phyloP scores from a whole-genome alignment of 2,888 invertebrate genomes.

The Lagria hirta region DNA sequence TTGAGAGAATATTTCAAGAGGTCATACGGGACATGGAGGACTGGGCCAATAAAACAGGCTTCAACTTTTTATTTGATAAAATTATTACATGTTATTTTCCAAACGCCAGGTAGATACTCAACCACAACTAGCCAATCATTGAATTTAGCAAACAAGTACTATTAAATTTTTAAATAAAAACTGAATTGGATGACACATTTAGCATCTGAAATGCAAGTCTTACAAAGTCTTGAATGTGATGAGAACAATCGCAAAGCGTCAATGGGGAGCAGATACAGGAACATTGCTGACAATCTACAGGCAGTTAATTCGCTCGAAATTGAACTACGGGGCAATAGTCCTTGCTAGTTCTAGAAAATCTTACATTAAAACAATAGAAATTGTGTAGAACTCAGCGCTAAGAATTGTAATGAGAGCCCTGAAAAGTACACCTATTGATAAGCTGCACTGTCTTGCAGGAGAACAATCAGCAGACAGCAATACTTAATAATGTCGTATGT shows the following conservation, averaged over 20 bases:
- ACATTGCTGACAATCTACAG: constrained; percentile 1
- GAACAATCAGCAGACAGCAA: background rate
- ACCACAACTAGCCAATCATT: background rate
- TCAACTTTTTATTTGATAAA: background rate
- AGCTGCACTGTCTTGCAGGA: background rate
- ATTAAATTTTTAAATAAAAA: background rate
- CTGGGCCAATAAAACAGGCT: background rate
- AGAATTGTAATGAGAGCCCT: background rate
- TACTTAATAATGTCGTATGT: background rate
- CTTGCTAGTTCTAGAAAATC: background rate
- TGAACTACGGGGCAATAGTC: constrained; percentile 1
- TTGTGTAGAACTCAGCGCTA: background rate
- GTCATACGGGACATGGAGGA: background rate
- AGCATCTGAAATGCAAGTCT: background rate
- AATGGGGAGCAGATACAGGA: background rate
- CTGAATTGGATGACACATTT: background rate
- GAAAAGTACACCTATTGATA: background rate
- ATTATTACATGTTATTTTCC: background rate
- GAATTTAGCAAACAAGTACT: background rate
- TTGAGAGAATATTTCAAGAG: background rate
- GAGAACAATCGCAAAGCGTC: background rate
- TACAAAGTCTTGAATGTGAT: background rate
- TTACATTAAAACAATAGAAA: background rate
- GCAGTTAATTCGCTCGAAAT: background rate
- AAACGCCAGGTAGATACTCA: background rate